Evolutionary conservation across 2,113 vertebrate genomes (phyloP).

Genomic region (Sinocyclocheilus maitianheensis): DNA sequence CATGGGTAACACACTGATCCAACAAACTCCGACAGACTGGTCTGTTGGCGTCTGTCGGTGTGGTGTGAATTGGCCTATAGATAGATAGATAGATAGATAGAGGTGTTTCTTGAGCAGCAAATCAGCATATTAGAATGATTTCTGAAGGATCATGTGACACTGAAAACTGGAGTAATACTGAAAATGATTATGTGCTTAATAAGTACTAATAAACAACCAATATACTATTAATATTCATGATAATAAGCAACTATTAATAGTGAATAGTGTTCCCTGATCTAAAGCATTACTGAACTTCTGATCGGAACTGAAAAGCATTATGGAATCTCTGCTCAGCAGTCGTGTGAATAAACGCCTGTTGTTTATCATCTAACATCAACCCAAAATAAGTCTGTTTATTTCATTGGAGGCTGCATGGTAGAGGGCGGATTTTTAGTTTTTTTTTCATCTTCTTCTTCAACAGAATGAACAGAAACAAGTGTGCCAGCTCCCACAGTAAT

Average conservation of each 20-base stretch:
- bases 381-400: neutral
- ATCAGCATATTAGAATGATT: no score
- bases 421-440: conserved; percentile 71
- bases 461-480: conserved; percentile 67
- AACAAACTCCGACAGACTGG: no score
- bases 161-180: no score
- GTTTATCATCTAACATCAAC: neutral
- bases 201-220: neutral
- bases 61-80: no score
- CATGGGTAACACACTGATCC: no score
- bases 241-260: neutral
- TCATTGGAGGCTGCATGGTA: conserved; percentile 49
- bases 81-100: no score
- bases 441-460: conserved; percentile 63
- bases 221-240: neutral
- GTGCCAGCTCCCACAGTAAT: conserved; percentile 78
- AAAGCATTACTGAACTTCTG: neutral
- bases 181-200: neutral
- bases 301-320: neutral
- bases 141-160: no score
- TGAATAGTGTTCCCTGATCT: neutral
- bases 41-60: no score
- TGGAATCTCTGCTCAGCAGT: neutral
- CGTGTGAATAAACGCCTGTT: neutral
- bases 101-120: no score